Conservation (phyloP, 1,140 invertebrate genomes). For the Neuroterus valhalla region DNA sequence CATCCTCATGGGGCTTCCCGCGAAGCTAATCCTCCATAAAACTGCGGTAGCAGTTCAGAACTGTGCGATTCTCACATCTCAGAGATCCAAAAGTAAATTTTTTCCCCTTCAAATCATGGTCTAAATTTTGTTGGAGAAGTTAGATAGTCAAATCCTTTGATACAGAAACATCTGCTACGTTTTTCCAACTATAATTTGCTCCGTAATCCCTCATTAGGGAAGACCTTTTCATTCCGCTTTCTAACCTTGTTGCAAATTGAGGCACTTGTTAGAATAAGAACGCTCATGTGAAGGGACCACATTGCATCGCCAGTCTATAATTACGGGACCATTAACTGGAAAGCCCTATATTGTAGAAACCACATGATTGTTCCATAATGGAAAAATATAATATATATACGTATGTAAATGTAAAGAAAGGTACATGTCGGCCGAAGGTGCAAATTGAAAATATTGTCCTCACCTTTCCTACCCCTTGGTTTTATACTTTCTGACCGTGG, state of each 20-base stretch:
- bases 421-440: neutral
- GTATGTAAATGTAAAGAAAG: too few relatives aligned
- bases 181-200: too few relatives aligned
- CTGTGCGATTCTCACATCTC: constrained; percentile 32
- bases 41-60: constrained; percentile 61
- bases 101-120: too few relatives aligned
- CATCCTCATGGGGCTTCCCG: constrained; percentile 72
- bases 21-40: constrained; percentile 67
- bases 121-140: too few relatives aligned
- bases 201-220: too few relatives aligned
- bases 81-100: constrained; percentile 18
- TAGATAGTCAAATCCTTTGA: too few relatives aligned
- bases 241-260: neutral
- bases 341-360: neutral
- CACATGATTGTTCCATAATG: neutral
- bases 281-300: neutral
- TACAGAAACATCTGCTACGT: too few relatives aligned
- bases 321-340: neutral
- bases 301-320: neutral
- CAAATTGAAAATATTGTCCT: constrained; percentile 17
- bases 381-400: neutral
- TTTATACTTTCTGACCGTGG: neutral
- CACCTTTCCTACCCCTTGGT: neutral
- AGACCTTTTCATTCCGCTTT: neutral
- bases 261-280: neutral